Conservation (phyloP, 2,113 vertebrate genomes). For the Oncorhynchus gorbuscha region DNA sequence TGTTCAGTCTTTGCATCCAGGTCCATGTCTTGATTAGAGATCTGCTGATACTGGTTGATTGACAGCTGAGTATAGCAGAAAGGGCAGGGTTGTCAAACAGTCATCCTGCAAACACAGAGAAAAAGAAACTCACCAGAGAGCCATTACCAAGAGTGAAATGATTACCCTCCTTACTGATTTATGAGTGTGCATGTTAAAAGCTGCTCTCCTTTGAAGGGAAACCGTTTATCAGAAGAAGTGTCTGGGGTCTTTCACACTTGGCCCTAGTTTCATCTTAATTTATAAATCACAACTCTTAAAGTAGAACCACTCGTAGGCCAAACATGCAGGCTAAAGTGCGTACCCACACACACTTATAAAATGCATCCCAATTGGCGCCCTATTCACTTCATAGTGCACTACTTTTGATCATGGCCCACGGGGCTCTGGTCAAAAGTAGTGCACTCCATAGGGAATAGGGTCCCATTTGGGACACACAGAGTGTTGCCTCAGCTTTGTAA, state of each 20-base stretch:
- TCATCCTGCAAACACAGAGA: constrained; percentile 37
- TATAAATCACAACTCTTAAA: constrained; percentile 21
- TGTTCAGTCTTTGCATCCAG: constrained; percentile 20
- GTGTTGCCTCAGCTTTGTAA: too few relatives aligned
- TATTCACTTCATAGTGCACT: too few relatives aligned
- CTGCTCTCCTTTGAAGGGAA: not conserved
- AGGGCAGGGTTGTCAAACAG: constrained; percentile 32
- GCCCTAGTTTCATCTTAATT: constrained; percentile 14
- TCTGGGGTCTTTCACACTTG: constrained; percentile 24
- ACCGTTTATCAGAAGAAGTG: not conserved
- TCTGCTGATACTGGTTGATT: not conserved
- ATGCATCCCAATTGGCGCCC: too few relatives aligned
- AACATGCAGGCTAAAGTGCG: too few relatives aligned
- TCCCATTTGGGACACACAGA: too few relatives aligned
- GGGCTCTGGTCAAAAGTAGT: too few relatives aligned
- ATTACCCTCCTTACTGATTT: constrained; percentile 11
- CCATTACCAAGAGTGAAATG: not conserved
- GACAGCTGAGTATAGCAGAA: not conserved
- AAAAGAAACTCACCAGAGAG: not conserved
- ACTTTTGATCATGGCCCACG: too few relatives aligned
- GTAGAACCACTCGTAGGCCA: too few relatives aligned
- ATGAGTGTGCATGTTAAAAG: constrained; percentile 40
- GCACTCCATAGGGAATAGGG: too few relatives aligned
- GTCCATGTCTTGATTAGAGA: constrained; percentile 15
- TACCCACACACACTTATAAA: too few relatives aligned